A percentile compares a stretch with the other conserved stretches of the same genome.
These are phyloP conservation scores for Acipenser oxyrinchus DNA, from an alignment of 2,797 vertebrate species.

Conservation along the genomic window DNA sequence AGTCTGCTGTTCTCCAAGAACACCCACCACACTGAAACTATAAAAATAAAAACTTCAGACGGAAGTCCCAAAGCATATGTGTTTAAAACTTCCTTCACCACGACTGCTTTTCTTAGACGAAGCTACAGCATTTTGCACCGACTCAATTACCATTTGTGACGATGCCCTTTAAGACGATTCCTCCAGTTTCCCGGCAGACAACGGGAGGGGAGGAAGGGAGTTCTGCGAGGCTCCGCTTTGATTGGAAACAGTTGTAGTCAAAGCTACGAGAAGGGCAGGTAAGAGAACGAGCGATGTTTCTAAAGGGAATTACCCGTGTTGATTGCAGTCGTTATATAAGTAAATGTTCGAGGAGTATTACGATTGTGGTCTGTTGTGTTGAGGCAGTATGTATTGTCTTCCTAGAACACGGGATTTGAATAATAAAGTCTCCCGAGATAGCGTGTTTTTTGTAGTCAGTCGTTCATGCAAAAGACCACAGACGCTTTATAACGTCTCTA, in stretches of 20 bases:
- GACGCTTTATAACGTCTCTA: no score
- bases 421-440: neutral
- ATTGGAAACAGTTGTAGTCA: neutral
- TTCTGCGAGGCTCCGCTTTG: neutral
- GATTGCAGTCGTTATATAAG: neutral
- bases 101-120: no score
- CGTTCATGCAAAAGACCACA: no score
- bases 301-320: neutral
- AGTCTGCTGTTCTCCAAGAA: no score
- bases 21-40: no score
- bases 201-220: conserved; percentile 6
- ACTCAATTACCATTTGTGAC: neutral
- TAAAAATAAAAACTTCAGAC: no score
- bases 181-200: conserved; percentile 20
- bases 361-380: neutral
- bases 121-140: no score
- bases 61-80: no score
- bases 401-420: neutral
- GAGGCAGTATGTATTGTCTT: neutral
- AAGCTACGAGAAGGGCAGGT: neutral
- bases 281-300: neutral
- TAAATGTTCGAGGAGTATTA: neutral
- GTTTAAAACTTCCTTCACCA: no score
- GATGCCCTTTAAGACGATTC: conserved; percentile 3
- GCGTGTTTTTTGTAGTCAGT: no score